Evolutionary conservation across 37 sponge, comb jelly and placozoan species (phyloP), one percentile per base, ranked within the genome.

Genomic region (Tethya wilhelma): DNA sequence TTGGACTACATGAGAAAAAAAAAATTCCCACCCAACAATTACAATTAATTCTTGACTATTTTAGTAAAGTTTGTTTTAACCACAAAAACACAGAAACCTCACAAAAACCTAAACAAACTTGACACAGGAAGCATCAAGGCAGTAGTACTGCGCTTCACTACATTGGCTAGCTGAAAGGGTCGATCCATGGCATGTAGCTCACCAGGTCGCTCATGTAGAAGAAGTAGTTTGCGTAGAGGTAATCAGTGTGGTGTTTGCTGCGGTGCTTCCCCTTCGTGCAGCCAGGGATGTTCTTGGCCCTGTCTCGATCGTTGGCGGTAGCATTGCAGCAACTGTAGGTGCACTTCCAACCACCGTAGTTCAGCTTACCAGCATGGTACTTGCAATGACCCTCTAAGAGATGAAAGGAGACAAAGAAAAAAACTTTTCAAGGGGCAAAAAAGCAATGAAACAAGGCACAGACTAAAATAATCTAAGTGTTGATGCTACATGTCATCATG

Each of bases 191-290:
- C 31, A 57, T 32, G 26, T 9, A 49, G 11, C 59, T 74, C 19
- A 85, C 90, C 85, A 68, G 65, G 1, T 78, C 81, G 7, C 28
- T 65, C 90, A 90, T 90, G 69, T 84, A 80, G 53, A 40, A 38
- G 76, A 38, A 69, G 44, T 90, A 90, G 40, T 38, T 55, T 0
- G 85, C 62, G 46, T 90, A 90, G n/a, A 59, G 25, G 69, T 84
- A 90, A 26, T 90, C 75, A 0, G 49, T 60, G 40, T 90, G 90
- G 75, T 90, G 90, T 25, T 79, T 73, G 69, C 85, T 84, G 41
- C 59, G 36, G 44, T 90, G 90, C 64, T 80, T 90, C 7, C 90
- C 90, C 85, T 90, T 90, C 25, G 75, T 75, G 53, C 90, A 90
- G 33, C 90, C 85, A 0, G 71, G 64, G 11, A 84, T 42, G 9